Evolutionary conservation across 2,113 vertebrate genomes (phyloP).

Genomic region (Bagarius yarrelli): DNA sequence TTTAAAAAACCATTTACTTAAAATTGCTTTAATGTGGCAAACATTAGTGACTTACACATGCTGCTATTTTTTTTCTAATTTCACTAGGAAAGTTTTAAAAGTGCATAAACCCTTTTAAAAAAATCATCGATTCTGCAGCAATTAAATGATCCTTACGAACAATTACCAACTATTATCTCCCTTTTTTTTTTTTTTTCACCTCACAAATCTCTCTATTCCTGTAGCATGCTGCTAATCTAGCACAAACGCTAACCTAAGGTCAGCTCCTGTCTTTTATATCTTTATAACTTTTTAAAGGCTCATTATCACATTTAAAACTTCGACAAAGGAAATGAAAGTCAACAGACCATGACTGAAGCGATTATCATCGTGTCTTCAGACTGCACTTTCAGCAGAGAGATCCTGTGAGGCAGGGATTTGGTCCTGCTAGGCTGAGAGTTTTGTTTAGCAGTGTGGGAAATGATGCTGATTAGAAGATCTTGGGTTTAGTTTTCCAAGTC

Average conservation of each 20-base stretch:
- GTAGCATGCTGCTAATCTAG: not conserved
- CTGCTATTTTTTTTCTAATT: not conserved
- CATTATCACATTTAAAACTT: slow-evolving; percentile 9
- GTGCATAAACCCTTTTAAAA: not conserved
- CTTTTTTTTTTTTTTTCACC: not conserved
- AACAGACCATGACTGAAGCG: not conserved
- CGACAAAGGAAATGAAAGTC: slow-evolving; percentile 18
- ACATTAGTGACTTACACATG: not conserved
- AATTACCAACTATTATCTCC: not conserved
- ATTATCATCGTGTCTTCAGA: not conserved
- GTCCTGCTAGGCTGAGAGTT: not conserved
- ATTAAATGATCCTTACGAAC: slow-evolving; percentile 5
- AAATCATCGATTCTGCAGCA: slow-evolving; percentile 10
- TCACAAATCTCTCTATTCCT: not conserved
- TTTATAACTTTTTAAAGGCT: slow-evolving; percentile 1
- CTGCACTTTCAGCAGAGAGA: not conserved
- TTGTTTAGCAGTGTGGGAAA: no score
- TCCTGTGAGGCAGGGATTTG: not conserved
- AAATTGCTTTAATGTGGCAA: slow-evolving; percentile 26
- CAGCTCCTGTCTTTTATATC: not conserved
- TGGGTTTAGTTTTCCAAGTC: no score
- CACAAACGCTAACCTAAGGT: slow-evolving; percentile 10
- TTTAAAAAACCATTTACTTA: slow-evolving; percentile 28
- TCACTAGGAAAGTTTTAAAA: not conserved
- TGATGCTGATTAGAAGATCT: no score